Evolutionary conservation across 2,113 vertebrate species (phyloP), one percentile per base, ranked within the genome.

Genomic region (Thunnus maccoyii): DNA sequence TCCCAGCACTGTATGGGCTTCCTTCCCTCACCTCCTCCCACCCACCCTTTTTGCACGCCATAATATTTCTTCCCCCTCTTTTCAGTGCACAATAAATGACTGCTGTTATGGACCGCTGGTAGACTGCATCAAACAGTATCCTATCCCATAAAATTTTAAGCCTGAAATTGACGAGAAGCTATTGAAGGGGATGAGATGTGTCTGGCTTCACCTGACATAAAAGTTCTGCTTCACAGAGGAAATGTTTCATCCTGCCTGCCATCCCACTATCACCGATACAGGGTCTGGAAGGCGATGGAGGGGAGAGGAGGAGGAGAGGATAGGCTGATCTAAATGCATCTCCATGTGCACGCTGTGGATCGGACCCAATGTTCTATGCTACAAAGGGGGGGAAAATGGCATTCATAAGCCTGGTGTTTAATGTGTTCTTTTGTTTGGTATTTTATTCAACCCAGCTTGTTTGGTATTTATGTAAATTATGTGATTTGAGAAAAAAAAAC

Each of bases 81-180:
- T 96, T 92, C 97, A 99, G 98, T 99, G 98, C 94, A 97, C 96
- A 89, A 96, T 99, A 96, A 99, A 99, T 83, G 98, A 99, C 97
- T 99, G 97, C 94, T 99, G 98, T 97, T 99, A 99, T 95, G 98
- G 98, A 96, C 98, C 98, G 84, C 95, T 99, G 97, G 98, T 99
- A 93, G 98, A 99, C 97, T 98, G 97, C 97, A 99, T 99, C 97
- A 99, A 99, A 97, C 98, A 99, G 98, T 99, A 99, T 99, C 98
- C 97, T 99, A 96, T 94, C 95, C 94, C 96, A 97, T 98, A 97
- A 98, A 97, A 97, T 96, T 95, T 97, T 96, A 97, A 93, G 96
- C 95, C 96, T 94, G 92, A 92, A 96, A 95, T 97, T 97, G 97
- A 97, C 94, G 95, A 97, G 96, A 94, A 96, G 95, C 95, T 94